phyloP scores from a whole-genome alignment of 2,113 vertebrate genomes.

The Athene cunicularia region DNA sequence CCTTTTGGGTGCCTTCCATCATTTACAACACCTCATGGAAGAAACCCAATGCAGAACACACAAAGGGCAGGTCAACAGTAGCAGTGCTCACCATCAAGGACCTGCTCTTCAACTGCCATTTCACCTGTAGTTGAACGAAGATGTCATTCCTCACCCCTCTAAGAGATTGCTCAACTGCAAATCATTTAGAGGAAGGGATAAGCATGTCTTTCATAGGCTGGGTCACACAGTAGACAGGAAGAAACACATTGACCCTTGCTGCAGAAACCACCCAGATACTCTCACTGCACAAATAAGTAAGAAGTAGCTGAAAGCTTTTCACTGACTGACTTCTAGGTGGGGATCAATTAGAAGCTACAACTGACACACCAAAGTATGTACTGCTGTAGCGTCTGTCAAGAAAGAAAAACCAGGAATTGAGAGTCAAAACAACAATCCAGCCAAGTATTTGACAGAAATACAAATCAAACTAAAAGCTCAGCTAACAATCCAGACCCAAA shows the following conservation, averaged over 20 bases:
- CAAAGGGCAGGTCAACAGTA: not conserved
- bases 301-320: not conserved
- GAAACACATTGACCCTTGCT: not conserved
- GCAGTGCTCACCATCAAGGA: not conserved
- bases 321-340: not conserved
- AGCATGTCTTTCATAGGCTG: not conserved
- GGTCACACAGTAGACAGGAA: not conserved
- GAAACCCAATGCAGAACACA: not conserved
- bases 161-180: not conserved
- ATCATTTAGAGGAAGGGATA: not conserved
- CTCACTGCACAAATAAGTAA: not conserved
- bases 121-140: not conserved
- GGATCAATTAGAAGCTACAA: not conserved
- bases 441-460: not conserved
- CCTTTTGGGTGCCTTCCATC: not conserved
- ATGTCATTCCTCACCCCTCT: not conserved
- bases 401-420: not conserved
- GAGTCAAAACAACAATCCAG: not conserved
- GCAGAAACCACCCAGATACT: not conserved
- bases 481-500: not conserved
- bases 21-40: not conserved
- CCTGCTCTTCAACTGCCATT: not conserved
- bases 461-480: not conserved
- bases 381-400: not conserved
- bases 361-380: not conserved